These are phyloP conservation scores for Pseudomyrmex pallidus DNA, from an alignment of 1,140 invertebrate species.

Conservation along the genomic window DNA sequence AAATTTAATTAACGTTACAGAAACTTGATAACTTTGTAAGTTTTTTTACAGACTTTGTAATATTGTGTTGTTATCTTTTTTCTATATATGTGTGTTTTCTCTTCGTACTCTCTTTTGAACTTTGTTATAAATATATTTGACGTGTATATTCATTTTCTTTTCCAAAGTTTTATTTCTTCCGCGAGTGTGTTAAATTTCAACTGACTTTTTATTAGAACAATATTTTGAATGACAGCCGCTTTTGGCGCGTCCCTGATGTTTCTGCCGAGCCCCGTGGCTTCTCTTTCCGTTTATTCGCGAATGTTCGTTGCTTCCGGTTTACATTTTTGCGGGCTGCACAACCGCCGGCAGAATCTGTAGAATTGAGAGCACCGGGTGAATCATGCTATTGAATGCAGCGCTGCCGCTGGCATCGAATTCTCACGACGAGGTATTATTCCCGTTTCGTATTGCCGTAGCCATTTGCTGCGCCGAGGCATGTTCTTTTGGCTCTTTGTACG, in stretches of 20 bases:
- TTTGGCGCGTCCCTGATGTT: conserved; percentile 4
- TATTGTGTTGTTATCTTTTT: no score
- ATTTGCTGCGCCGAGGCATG: conserved; percentile 57
- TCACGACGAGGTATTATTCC: conserved; percentile 66
- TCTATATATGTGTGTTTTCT: no score
- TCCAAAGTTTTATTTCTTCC: no score
- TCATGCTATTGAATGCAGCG: conserved; percentile 68
- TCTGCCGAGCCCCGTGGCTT: conserved; percentile 35
- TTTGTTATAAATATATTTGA: no score
- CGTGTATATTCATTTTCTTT: no score
- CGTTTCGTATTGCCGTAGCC: conserved; percentile 59
- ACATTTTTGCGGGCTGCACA: conserved; percentile 66
- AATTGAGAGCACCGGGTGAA: conserved; percentile 71
- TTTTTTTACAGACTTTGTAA: no score
- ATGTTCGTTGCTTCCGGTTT: conserved; percentile 66
- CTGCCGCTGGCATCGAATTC: conserved; percentile 69
- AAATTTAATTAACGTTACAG: no score
- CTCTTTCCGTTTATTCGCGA: conserved; percentile 46
- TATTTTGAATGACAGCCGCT: neutral
- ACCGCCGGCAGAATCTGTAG: conserved; percentile 63
- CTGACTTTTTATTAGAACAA: no score
- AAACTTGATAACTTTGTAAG: no score
- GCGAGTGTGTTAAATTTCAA: no score
- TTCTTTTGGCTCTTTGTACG: conserved; percentile 59
- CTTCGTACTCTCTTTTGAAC: no score